Evolutionary conservation across 2,888 invertebrate species (phyloP).

Genomic region (Scaptodrosophila latifasciaeformis): DNA sequence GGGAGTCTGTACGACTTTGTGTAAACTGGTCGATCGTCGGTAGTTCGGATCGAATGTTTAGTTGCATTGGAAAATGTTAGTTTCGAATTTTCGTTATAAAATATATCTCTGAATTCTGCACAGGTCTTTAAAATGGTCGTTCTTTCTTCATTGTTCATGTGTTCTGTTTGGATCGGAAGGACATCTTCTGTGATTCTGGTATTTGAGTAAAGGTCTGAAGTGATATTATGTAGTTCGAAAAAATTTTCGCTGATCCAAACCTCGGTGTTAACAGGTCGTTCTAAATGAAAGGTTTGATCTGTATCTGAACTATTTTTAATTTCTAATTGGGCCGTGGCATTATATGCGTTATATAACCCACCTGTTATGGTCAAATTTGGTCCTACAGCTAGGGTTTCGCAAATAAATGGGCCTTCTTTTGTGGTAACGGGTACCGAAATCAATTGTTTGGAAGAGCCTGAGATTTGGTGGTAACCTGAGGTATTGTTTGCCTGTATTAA

Average conservation of each 20-base stretch:
- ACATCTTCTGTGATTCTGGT: conserved; percentile 5
- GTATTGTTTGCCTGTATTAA: neutral
- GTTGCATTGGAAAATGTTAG: conserved; percentile 17
- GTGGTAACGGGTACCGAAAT: conserved; percentile 3
- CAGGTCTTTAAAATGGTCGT: conserved; percentile 9
- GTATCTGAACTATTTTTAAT: too few relatives aligned
- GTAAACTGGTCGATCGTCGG: neutral
- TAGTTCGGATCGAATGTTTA: conserved; percentile 12
- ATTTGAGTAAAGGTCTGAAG: neutral
- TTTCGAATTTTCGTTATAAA: conserved; percentile 13
- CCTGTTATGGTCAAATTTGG: too few relatives aligned
- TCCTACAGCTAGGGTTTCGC: too few relatives aligned
- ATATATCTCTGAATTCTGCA: neutral
- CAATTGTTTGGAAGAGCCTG: neutral
- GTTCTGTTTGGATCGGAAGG: neutral
- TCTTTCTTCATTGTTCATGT: conserved; percentile 9
- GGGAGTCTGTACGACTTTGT: conserved; percentile 3
- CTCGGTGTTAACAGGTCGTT: too few relatives aligned
- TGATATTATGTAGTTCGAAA: neutral
- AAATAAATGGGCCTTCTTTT: conserved; percentile 1
- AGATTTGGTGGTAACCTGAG: neutral
- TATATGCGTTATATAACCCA: too few relatives aligned
- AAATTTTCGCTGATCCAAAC: too few relatives aligned
- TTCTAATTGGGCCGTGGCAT: too few relatives aligned
- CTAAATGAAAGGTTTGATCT: too few relatives aligned